A percentile compares a stretch with the other conserved stretches of the same genome.
Conservation (phyloP, 2,797 vertebrate species). For the Glyptemys insculpta region DNA sequence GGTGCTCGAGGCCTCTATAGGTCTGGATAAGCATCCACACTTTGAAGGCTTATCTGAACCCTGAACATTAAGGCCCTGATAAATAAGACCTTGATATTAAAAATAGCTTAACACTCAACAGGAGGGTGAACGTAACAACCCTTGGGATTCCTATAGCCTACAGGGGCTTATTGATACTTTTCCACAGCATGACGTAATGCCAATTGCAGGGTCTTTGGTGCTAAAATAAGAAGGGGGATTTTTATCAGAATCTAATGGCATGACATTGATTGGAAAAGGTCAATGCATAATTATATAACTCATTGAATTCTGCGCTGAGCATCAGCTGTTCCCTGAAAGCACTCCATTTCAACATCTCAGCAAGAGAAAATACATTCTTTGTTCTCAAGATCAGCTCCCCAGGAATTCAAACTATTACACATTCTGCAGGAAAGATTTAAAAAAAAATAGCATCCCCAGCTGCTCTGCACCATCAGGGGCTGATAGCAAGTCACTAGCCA, state of each 20-base stretch:
- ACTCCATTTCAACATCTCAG: neutral
- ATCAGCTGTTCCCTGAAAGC: neutral
- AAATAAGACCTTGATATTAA: neutral
- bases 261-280: neutral
- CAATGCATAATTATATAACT: neutral
- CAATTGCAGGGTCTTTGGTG: accelerated
- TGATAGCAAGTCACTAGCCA: neutral
- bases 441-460: accelerated
- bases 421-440: neutral
- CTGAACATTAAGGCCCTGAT: neutral
- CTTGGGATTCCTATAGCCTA: neutral
- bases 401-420: neutral
- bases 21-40: neutral
- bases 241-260: accelerated
- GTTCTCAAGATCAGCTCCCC: neutral
- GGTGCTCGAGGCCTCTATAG: too few relatives aligned
- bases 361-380: neutral
- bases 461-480: neutral
- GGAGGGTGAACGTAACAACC: neutral
- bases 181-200: accelerated
- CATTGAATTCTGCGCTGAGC: neutral
- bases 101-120: neutral
- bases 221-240: neutral
- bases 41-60: neutral
- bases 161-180: neutral